Evolutionary conservation across 2,797 vertebrate genomes (phyloP), one percentile per base, ranked within the genome.

Genomic region (Clamator glandarius): DNA sequence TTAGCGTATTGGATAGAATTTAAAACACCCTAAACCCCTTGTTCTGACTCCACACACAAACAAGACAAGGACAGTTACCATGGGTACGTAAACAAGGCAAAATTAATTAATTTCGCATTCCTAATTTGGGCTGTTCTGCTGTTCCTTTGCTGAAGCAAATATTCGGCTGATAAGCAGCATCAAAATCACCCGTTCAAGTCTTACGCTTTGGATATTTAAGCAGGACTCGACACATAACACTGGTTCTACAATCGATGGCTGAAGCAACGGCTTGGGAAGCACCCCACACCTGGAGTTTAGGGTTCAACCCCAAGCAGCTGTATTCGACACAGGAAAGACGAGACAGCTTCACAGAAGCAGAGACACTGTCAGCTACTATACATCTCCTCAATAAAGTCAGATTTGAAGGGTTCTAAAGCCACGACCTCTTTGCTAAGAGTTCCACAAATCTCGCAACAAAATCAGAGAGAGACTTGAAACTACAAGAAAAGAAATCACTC

Each of bases 221-320:
- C 55, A 75, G 42, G 50, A 92, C 66, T 4, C 61, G 80, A 92
- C 50, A 84, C 21, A 80, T 51, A 91, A 85, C 9, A 41, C 36
- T 31, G 26, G 31, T 50, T 52, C 70, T 82, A 41, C 58, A 82
- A 82, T 19, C 18, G 15, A 10, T 1, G 17, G 63, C 75, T 75
- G 54, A 54, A 36, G 33, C 42, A 87, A 73, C 50, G 68, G 58
- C 21, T 77, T 31, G 36, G 46, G 35, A 79, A 78, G 51, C 46
- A 44, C 46, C 55, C 57, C 58, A 5, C 10, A 86, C 3, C 35
- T 66, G 52, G 26, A 41, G 62, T 35, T 87, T 23, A 78, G 41
- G 93, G 84, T 42, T 80, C 72, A 68, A 90, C 90, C 55, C n/a
- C 87, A 96, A 92, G 13, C 61, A 64, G 76, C 80, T 73, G 33